A percentile compares a stretch with the other conserved stretches of the same genome.
These are phyloP conservation scores for Heliconius hortense DNA, from an alignment of 2,888 invertebrate species.

Conservation along the genomic window DNA sequence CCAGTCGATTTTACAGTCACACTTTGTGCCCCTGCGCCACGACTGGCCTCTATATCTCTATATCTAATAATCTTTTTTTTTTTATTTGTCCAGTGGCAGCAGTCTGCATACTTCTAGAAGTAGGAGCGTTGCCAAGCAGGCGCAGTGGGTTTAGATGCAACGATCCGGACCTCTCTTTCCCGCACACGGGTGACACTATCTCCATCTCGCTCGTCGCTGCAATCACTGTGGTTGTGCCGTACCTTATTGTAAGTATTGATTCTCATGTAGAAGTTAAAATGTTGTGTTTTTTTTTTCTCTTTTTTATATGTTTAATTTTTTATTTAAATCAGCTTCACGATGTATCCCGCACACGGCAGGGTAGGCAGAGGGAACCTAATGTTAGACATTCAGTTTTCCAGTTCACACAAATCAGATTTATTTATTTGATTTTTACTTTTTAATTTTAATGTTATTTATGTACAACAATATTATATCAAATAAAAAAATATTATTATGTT, in stretches of 20 bases:
- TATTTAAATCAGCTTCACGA: too few relatives aligned
- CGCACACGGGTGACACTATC: constrained; percentile 86
- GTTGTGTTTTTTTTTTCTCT: not conserved
- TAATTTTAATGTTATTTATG: too few relatives aligned
- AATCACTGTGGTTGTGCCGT: constrained; percentile 80
- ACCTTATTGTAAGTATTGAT: constrained; percentile 79
- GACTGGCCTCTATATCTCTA: not conserved
- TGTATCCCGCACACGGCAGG: too few relatives aligned
- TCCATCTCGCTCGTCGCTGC: constrained; percentile 79
- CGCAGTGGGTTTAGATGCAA: constrained; percentile 86
- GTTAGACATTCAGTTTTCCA: too few relatives aligned
- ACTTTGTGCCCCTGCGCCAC: too few relatives aligned
- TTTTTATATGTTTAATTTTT: too few relatives aligned
- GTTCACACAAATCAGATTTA: too few relatives aligned
- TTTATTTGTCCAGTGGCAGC: constrained; percentile 76
- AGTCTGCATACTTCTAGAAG: constrained; percentile 83
- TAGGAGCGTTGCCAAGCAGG: constrained; percentile 84
- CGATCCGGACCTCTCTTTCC: constrained; percentile 86
- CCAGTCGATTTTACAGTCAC: too few relatives aligned
- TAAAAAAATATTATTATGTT: too few relatives aligned
- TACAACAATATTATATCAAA: too few relatives aligned
- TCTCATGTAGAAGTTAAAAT: not conserved
- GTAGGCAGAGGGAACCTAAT: too few relatives aligned
- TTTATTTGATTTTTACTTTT: too few relatives aligned
- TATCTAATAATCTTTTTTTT: constrained; percentile 35